Conservation (phyloP, 1,140 invertebrate species). For the Ganaspis sp. region DNA sequence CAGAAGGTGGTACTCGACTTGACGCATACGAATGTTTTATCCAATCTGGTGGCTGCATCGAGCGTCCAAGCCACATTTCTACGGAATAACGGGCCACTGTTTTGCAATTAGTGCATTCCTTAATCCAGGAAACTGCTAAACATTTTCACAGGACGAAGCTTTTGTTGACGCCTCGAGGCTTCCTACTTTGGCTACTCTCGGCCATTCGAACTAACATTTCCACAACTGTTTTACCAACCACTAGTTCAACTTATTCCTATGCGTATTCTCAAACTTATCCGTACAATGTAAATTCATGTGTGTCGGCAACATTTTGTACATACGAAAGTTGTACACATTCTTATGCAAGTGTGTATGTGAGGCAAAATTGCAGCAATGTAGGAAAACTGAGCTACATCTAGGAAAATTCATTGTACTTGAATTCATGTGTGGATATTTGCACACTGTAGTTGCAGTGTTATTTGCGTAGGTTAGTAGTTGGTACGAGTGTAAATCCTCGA, state of each 20-base stretch:
- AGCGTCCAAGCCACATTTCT: constrained; percentile 33
- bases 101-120: constrained; percentile 68
- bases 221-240: background rate
- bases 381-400: too few species aligned
- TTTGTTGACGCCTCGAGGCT: constrained; percentile 9
- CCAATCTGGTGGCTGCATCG: constrained; percentile 34
- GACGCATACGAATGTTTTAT: constrained; percentile 23
- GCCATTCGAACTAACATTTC: background rate
- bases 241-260: background rate
- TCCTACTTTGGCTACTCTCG: background rate
- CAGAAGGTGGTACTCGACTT: constrained; percentile 19
- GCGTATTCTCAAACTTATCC: background rate
- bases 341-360: too few species aligned
- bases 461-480: constrained; percentile 26
- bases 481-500: constrained; percentile 56
- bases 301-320: background rate
- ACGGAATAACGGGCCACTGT: constrained; percentile 57
- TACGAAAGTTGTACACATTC: too few species aligned
- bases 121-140: constrained; percentile 65
- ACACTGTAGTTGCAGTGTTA: background rate
- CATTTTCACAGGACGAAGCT: constrained; percentile 49
- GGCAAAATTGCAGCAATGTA: too few species aligned
- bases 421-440: background rate
- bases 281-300: background rate
- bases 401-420: background rate